Evolutionary conservation across 2,113 vertebrate species (phyloP), one percentile per base, ranked within the genome.

Genomic region (Pygoscelis adeliae): DNA sequence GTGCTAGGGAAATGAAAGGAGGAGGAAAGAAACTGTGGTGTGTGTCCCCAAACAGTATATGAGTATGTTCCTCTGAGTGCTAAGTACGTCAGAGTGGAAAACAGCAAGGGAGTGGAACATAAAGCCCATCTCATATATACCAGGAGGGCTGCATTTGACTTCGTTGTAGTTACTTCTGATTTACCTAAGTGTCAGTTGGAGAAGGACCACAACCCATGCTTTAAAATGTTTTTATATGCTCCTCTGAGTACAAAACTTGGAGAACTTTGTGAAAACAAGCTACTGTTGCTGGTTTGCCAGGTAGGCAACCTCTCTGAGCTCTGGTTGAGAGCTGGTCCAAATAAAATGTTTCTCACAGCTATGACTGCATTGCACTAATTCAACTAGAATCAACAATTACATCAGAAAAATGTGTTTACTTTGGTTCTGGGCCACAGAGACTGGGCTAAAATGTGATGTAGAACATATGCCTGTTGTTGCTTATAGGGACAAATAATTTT

Each of bases 401-500:
- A 98, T 98, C 98, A 98, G 97, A 98, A 97, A 98, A 98, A 98
- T 98, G 92, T 98, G 97, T 98, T 98, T 98, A 97, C 97, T 97
- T 98, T 99, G 98, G 98, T 98, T 93, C 95, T 87, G 86, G 65
- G 97, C 98, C 98, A 98, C 89, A 91, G 73, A 98, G 97, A 95
- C 97, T 97, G 93, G 94, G 82, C 97, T 94, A 97, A 97, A 96
- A 97, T 94, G 96, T 98, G 98, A 98, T 98, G 97, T 97, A 98
- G 97, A 98, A 97, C 98, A 97, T 98, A 98, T 81, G 98, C 96
- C 96, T 98, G 97, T 97, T 97, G 91, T 87, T 95, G 86, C 95
- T 97, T 98, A 96, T 87, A 93, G 95, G 93, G 87, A 98, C 97
- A 98, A 98, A 98, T 98, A 97, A 98, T 98, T 98, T 97, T 98